These are phyloP conservation scores for Pachypanchax playfairii DNA, from an alignment of 2,113 vertebrate species.

Conservation along the genomic window DNA sequence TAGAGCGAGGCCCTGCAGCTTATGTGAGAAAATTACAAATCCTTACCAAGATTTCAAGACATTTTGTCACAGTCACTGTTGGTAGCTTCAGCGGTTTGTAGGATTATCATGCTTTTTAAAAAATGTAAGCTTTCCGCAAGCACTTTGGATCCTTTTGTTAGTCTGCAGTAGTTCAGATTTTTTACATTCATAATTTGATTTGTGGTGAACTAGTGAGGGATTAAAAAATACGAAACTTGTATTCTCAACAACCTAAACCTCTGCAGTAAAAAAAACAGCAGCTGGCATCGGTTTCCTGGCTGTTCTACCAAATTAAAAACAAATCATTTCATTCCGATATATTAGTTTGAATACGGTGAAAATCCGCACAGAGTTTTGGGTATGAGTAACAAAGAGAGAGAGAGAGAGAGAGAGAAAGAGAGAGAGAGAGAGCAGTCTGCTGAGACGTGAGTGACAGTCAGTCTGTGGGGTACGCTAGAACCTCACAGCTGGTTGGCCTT, in stretches of 20 bases:
- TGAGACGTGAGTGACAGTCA: constrained; percentile 28
- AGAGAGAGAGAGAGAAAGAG: not conserved
- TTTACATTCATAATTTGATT: not conserved
- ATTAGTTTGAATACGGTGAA: constrained; percentile 23
- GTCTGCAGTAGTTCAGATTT: too few relatives aligned
- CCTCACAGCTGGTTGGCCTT: constrained; percentile 64
- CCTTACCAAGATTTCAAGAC: too few relatives aligned
- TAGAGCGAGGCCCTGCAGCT: too few relatives aligned
- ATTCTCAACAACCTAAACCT: constrained; percentile 18
- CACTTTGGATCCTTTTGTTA: too few relatives aligned
- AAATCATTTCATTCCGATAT: constrained; percentile 1
- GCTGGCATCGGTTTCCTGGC: not conserved
- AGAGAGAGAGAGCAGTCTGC: constrained; percentile 15
- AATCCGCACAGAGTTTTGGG: constrained; percentile 3
- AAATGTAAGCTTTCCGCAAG: too few relatives aligned
- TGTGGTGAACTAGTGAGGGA: constrained; percentile 3
- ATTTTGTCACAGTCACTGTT: too few relatives aligned
- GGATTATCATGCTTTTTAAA: too few relatives aligned
- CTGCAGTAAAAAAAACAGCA: constrained; percentile 7
- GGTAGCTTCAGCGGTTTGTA: too few relatives aligned
- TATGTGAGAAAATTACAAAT: too few relatives aligned
- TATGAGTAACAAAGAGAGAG: constrained; percentile 7
- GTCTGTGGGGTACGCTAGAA: constrained; percentile 50
- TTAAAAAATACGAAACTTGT: not conserved
- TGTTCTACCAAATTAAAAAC: constrained; percentile 14